Evolutionary conservation across 2,888 invertebrate species (phyloP).

Genomic region (Synergus japonicus): DNA sequence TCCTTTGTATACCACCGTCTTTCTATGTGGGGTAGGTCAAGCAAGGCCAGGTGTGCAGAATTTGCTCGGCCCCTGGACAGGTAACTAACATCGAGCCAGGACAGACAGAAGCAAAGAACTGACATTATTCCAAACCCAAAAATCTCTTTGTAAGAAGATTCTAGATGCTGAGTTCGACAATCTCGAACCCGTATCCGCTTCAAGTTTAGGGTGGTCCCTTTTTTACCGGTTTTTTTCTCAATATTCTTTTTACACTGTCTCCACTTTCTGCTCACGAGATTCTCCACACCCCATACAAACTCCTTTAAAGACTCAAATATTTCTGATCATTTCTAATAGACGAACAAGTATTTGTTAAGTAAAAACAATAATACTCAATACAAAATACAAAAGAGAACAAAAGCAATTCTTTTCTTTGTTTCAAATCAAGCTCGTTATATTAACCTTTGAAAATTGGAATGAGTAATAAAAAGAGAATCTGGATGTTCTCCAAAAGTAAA

Average conservation of each 20-base stretch:
- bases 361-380: too few relatives aligned
- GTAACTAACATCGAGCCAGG: constrained; percentile 50
- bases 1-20: constrained; percentile 63
- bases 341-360: too few relatives aligned
- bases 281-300: background rate
- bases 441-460: background rate
- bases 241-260: background rate
- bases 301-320: background rate
- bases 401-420: background rate
- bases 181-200: constrained; percentile 17
- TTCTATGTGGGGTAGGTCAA: constrained; percentile 61
- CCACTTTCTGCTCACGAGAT: constrained; percentile 2
- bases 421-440: background rate
- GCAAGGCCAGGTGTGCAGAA: constrained; percentile 55
- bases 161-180: constrained; percentile 40
- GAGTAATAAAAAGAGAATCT: constrained; percentile 35
- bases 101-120: constrained; percentile 42
- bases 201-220: background rate
- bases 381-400: too few relatives aligned
- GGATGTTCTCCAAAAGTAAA: constrained; percentile 41
- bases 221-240: background rate
- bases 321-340: background rate
- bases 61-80: constrained; percentile 48
- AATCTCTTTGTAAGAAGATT: constrained; percentile 31
- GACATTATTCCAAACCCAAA: constrained; percentile 38